phyloP scores from a whole-genome alignment of 1,140 invertebrate species.

The Bombus confusus region DNA sequence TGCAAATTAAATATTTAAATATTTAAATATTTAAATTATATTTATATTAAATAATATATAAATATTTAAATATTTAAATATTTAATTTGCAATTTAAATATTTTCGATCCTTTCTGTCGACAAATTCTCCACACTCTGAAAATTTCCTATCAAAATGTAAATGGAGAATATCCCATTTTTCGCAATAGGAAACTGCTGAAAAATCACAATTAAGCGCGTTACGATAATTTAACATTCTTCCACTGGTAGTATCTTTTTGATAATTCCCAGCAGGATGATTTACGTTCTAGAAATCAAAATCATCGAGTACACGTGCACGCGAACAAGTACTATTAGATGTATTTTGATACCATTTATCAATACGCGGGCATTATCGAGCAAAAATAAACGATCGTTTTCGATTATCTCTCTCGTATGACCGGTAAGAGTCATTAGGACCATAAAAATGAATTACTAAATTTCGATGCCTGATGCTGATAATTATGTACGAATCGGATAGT shows the following conservation, averaged over 20 bases:
- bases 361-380: background rate
- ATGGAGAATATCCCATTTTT: too few relatives aligned
- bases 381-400: background rate
- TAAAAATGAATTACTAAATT: slow-evolving; percentile 18
- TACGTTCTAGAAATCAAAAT: background rate
- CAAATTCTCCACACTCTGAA: background rate
- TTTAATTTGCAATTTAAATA: too few relatives aligned
- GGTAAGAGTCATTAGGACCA: slow-evolving; percentile 13
- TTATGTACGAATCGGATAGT: background rate
- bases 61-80: too few relatives aligned
- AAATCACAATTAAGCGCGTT: background rate
- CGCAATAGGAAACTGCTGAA: background rate
- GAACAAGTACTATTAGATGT: too few relatives aligned
- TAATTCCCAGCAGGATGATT: background rate
- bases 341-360: slow-evolving; percentile 14
- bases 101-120: too few relatives aligned
- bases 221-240: background rate
- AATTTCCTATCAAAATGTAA: background rate
- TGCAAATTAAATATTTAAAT: too few relatives aligned
- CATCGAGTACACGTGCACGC: background rate
- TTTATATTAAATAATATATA: too few relatives aligned
- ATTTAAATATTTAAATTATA: too few relatives aligned
- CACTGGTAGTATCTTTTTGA: background rate
- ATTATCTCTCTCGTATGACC: slow-evolving; percentile 19
- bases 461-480: slow-evolving; percentile 15